Percentiles rank a stretch among this genome's conserved stretches.
These are phyloP conservation scores for Diphyllodes magnificus DNA, from an alignment of 2,113 vertebrate genomes.

Conservation along the genomic window DNA sequence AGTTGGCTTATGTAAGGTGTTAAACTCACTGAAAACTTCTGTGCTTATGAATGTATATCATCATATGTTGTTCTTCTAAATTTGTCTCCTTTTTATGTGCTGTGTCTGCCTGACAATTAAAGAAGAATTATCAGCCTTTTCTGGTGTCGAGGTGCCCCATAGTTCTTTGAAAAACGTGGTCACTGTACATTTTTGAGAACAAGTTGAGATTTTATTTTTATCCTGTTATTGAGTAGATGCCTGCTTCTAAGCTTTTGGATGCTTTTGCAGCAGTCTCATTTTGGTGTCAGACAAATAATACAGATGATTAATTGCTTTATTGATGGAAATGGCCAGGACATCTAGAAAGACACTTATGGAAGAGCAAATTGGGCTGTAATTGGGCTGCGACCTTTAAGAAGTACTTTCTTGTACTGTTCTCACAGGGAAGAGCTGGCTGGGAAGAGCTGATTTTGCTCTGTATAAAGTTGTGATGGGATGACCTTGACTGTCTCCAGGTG, in stretches of 20 bases:
- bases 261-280: not conserved
- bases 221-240: not conserved
- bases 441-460: not conserved
- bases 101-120: not conserved
- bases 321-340: not conserved
- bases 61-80: rapidly evolving
- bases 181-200: not conserved
- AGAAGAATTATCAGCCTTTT: not conserved
- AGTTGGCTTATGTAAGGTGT: not conserved
- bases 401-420: not conserved
- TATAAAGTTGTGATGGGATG: not conserved
- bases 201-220: not conserved
- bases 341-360: not conserved
- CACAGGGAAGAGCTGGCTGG: not conserved
- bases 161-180: not conserved
- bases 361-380: not conserved
- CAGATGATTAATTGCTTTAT: not conserved
- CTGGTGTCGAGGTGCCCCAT: not conserved
- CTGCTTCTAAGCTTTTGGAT: not conserved
- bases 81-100: not conserved
- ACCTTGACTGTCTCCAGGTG: not conserved
- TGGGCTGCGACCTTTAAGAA: not conserved
- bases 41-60: not conserved
- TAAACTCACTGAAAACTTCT: not conserved
- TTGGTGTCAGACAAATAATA: not conserved